Base-by-base conservation (phyloP, 1,140 invertebrate species). In the Drosophila santomea region DNA sequence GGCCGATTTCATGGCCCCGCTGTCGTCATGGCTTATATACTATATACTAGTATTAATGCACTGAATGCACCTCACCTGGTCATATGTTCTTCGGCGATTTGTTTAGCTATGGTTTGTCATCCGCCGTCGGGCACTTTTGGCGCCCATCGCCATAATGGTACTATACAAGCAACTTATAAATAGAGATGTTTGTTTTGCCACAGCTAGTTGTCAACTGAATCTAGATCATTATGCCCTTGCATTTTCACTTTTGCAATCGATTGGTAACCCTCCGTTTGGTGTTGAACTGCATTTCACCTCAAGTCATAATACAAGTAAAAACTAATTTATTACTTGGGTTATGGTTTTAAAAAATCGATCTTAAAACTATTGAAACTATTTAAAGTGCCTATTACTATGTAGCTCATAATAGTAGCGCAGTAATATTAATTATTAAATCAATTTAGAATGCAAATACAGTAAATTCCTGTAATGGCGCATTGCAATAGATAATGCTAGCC, bases 1-100 rank as follows among this genome's bases (percentile, higher is more conserved):
- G 78, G 59, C 82, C 38, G 64, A 69, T 61, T 78, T 76, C 68
- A 79, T 77, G 84, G 83, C 83, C 59, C 58, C 60, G 47, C 63
- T 77, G 83, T 62, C 83, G 83, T 88, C 83, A 88, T 80, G 35
- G 43, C 28, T 58, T 20, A 20, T 50, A 45, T 68, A 64, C 63
- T 50, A 64, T 14, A 0, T 38, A 39, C 14, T 4, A 15, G 64
- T 17, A 17, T 17, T 17, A 17, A 17, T 17, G 17, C 17, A 1
- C 17, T 66, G 43, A 38, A 62, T 50, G 50, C 64, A 54, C 36
- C 62, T 76, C 64, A 60, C 74, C 74, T 77, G 74, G 74, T 78
- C 74, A 78, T 74, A 74, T 74, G 72, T 61, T 74, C 56, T 66
- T 66, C 25, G 51, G 28, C 69, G 62, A 74, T 74, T 74, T 75